Evolutionary conservation across 2,797 vertebrate genomes (phyloP).

Genomic region (Tauraco hartlaubi): DNA sequence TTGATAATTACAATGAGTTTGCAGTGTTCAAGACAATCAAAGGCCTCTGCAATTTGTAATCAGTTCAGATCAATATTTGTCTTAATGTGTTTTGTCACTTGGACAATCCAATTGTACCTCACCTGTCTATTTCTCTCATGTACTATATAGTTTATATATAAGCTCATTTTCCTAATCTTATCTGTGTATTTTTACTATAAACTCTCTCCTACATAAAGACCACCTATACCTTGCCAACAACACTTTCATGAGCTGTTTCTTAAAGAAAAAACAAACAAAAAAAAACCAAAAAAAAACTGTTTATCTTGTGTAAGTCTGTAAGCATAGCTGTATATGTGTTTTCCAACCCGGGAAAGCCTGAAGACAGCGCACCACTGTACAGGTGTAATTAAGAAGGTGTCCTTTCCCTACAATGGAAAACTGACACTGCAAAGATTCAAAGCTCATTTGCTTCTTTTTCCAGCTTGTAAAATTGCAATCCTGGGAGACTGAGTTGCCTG

Average conservation of each 20-base stretch:
- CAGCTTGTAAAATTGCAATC: not conserved
- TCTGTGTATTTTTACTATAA: not conserved
- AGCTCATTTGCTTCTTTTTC: not conserved
- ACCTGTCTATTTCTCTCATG: not conserved
- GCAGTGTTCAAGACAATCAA: not conserved
- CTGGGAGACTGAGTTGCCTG: not conserved
- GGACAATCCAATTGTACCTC: not conserved
- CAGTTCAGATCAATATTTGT: not conserved
- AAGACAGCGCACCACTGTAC: not conserved
- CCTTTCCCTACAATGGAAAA: not conserved
- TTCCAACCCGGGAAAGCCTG: not conserved
- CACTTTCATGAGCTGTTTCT: not conserved
- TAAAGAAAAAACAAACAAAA: not conserved
- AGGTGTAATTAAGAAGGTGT: not conserved
- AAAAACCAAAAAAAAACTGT: not conserved
- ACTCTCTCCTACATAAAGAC: not conserved
- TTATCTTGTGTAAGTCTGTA: not conserved
- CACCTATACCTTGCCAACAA: not conserved
- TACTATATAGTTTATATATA: not conserved
- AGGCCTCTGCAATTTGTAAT: not conserved
- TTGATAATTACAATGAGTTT: not conserved
- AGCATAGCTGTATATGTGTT: not conserved
- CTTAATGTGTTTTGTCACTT: not conserved
- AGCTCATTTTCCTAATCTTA: not conserved
- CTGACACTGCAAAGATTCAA: not conserved